Evolutionary conservation across 2,113 vertebrate species (phyloP), one percentile per base, ranked within the genome.

Genomic region (Mormyrus lacerda): DNA sequence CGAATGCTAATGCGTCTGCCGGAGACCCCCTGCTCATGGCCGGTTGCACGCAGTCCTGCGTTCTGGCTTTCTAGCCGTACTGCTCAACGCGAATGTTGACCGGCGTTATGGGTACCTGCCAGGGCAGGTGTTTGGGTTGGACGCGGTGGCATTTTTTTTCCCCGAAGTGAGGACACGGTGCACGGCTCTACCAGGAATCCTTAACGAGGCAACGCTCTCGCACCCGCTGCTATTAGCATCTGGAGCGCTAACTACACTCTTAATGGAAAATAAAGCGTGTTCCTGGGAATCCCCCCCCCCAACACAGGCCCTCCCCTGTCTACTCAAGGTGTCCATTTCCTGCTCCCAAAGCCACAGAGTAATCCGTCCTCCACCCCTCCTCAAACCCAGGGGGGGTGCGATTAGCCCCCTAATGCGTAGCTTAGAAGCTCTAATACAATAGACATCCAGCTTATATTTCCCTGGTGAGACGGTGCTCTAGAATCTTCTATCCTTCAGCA

Each of bases 241-340:
- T 50, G 42, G 27, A 88, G 47, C 65, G 50, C 83, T 93, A 94
- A 94, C 93, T 92, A 93, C 93, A 92, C 90, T 90, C 93, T 93
- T 94, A 94, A 94, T 94, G 92, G 94, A 93, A 93, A 94, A 94
- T 92, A 93, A 95, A 94, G 93, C 89, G 86, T 91, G 3, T 91
- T 93, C 93, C 93, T 91, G 47, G 89, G 93, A 93, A 92, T 91
- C 91, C 92, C 93, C 94, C 94, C 93, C 93, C 90, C 91, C 48
- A 94, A 94, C 91, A 88, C 88, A 94, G 93, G 92, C 73, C 87
- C 48, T 69, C 47, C 90, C 92, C 89, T 58, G 35, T 90, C 83
- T 91, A 13, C 91, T 93, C 89, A 89, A 90, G 86, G 4, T 47
- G 17, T 89, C 82, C 85, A 0, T 89, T 19, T 90, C 21, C 89